Evolutionary conservation across 2,888 invertebrate genomes (phyloP).

Genomic region (Proisotoma minuta): DNA sequence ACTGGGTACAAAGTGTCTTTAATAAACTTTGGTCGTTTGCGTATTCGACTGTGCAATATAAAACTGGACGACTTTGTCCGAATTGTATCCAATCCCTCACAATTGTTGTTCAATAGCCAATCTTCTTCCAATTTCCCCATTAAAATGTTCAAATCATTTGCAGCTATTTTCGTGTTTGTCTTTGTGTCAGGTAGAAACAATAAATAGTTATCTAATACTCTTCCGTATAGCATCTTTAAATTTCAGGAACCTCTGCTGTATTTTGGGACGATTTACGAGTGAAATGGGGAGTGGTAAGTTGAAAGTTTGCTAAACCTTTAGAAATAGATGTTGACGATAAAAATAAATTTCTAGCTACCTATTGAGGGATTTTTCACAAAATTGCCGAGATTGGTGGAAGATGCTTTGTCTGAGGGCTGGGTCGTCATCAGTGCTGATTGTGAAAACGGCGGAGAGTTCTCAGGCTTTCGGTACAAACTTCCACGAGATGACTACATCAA

Average conservation of each 20-base stretch:
- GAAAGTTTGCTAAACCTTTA: background rate
- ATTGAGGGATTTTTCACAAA: background rate
- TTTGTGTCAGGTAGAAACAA: too few species aligned
- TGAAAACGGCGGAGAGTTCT: constrained; percentile 26
- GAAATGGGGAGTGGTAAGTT: background rate
- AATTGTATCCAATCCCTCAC: too few species aligned
- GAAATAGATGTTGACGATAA: background rate
- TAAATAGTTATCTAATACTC: too few species aligned
- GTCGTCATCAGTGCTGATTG: background rate
- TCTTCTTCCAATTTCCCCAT: too few species aligned
- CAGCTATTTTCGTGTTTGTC: too few species aligned
- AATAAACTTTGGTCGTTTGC: too few species aligned
- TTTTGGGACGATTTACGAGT: constrained; percentile 3
- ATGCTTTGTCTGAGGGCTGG: constrained; percentile 6
- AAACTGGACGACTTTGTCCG: too few species aligned
- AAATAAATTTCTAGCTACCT: background rate
- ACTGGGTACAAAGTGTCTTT: too few species aligned
- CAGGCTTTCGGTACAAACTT: constrained; percentile 29
- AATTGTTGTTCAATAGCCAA: too few species aligned
- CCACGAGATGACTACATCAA: constrained; percentile 23
- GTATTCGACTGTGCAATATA: too few species aligned
- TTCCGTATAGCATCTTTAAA: too few species aligned
- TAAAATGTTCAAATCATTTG: too few species aligned
- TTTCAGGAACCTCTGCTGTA: background rate
- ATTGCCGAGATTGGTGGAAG: background rate